Conservation (phyloP, 2,113 vertebrate genomes). For the cattle (Bos taurus) region DNA sequence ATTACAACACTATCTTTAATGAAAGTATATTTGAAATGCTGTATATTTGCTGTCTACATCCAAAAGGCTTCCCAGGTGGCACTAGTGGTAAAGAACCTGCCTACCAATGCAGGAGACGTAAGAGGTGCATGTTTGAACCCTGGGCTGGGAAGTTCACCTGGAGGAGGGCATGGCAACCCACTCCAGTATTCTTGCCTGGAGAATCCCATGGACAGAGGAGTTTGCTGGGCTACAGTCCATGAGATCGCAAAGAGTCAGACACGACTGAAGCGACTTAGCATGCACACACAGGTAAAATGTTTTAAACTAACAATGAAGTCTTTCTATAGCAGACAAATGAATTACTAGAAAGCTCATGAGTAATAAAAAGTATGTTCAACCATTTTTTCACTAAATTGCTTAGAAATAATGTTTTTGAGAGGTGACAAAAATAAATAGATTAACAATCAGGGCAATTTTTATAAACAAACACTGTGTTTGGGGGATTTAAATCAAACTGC, state of each 20-base stretch:
- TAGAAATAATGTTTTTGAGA: background rate
- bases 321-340: background rate
- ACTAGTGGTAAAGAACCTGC: background rate
- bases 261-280: background rate
- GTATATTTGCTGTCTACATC: background rate
- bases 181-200: background rate
- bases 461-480: background rate
- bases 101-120: background rate
- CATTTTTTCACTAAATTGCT: constrained; percentile 18
- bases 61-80: background rate
- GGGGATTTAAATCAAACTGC: background rate
- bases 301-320: background rate
- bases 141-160: background rate
- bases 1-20: constrained; percentile 1
- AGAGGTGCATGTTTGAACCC: background rate
- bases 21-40: constrained; percentile 14
- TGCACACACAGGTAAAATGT: background rate
- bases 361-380: background rate
- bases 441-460: background rate
- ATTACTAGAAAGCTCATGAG: constrained; percentile 22
- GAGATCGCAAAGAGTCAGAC: background rate
- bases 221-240: background rate
- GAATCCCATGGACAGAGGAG: background rate
- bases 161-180: background rate
- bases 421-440: constrained; percentile 9